Percentiles rank a stretch among this genome's conserved stretches.
Evolutionary conservation across 2,113 vertebrate species (phyloP).

Genomic region (Dicerorhinus sumatrensis): DNA sequence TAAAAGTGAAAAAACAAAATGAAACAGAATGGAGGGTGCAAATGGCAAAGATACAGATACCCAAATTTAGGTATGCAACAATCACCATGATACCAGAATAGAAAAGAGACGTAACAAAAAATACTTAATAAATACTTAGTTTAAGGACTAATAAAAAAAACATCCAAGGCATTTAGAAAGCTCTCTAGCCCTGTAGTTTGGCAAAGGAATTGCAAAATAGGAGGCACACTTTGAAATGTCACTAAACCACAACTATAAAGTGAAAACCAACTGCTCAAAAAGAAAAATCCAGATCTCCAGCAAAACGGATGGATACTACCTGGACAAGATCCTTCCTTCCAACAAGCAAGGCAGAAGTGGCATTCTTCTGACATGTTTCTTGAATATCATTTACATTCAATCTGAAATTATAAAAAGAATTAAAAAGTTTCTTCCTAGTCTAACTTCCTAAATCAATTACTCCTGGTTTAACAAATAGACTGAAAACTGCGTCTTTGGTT

Average conservation of each 20-base stretch:
- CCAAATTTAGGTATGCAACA: not conserved
- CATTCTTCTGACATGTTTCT: slow-evolving; percentile 98
- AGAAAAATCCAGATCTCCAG: not conserved
- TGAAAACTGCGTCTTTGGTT: not conserved
- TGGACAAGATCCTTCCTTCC: slow-evolving; percentile 96
- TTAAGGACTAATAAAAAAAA: slow-evolving; percentile 27
- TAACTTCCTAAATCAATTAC: not conserved
- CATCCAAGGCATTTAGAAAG: not conserved
- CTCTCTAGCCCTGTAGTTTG: not conserved
- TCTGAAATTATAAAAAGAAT: slow-evolving; percentile 84
- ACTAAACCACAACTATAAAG: not conserved
- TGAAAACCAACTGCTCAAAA: not conserved
- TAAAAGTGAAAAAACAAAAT: not conserved
- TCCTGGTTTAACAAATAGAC: not conserved
- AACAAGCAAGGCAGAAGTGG: slow-evolving; percentile 91
- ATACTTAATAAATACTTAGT: not conserved
- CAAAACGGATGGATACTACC: slow-evolving; percentile 82
- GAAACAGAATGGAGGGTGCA: not conserved
- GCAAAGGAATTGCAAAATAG: not conserved
- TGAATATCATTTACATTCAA: slow-evolving; percentile 96
- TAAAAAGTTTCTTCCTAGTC: not conserved
- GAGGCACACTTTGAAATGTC: not conserved
- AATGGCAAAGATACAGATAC: not conserved
- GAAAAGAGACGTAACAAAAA: slow-evolving; percentile 17
- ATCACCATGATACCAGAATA: not conserved